Conservation (phyloP, 1,140 invertebrate species). For the Danaus melanippus region DNA sequence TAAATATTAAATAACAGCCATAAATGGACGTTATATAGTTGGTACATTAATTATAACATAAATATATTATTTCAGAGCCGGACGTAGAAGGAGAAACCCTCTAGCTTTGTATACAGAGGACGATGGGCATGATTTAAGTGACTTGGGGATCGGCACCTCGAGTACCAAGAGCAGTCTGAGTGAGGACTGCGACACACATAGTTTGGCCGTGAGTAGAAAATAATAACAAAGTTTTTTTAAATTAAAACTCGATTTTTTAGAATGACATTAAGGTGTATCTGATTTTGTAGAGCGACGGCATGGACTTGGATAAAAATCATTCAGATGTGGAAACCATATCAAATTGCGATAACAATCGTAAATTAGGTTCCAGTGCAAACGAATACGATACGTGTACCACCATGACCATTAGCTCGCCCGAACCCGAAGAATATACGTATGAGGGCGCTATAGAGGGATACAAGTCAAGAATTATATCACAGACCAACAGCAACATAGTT, state of each 20-base stretch:
- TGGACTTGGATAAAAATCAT: conserved; percentile 77
- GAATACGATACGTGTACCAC: conserved; percentile 76
- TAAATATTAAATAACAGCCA: neutral
- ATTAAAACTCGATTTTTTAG: conserved; percentile 2
- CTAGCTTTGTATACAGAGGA: conserved; percentile 82
- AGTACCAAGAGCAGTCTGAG: conserved; percentile 82
- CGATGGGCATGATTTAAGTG: conserved; percentile 85
- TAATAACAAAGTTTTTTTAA: conserved; percentile 1
- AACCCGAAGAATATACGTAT: conserved; percentile 86
- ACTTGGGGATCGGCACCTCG: conserved; percentile 85
- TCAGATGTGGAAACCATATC: conserved; percentile 75
- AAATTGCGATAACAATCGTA: conserved; percentile 62
- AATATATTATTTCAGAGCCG: conserved; percentile 66
- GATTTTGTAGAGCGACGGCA: conserved; percentile 75
- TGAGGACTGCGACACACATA: conserved; percentile 80
- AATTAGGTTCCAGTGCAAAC: conserved; percentile 67
- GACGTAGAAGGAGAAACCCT: conserved; percentile 74
- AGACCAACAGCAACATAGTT: conserved; percentile 62
- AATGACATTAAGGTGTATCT: conserved; percentile 9
- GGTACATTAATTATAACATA: conserved; percentile 2
- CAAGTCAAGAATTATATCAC: conserved; percentile 78
- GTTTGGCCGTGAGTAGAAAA: conserved; percentile 74
- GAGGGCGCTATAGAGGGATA: conserved; percentile 89
- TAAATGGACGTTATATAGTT: neutral
- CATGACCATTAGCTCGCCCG: conserved; percentile 75